Evolutionary conservation across 2,888 invertebrate species (phyloP).

Genomic region (Ligdia adustata): DNA sequence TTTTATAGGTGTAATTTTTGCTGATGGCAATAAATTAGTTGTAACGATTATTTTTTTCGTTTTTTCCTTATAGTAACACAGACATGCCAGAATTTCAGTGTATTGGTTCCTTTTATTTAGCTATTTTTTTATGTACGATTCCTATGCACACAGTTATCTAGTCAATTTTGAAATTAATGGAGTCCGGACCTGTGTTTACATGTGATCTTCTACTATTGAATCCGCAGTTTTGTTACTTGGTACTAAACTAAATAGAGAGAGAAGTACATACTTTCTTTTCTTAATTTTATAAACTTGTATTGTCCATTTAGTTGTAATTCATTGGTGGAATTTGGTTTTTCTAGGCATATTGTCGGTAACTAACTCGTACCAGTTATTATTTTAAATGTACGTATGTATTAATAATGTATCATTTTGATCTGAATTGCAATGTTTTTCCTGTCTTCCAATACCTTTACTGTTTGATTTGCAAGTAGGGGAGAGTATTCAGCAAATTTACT

Average conservation of each 20-base stretch:
- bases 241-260: slow-evolving; percentile 48
- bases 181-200: slow-evolving; percentile 68
- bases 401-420: slow-evolving; percentile 67
- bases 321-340: slow-evolving; percentile 72
- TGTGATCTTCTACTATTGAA: slow-evolving; percentile 58
- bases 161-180: slow-evolving; percentile 83
- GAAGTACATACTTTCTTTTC: no score
- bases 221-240: slow-evolving; percentile 65
- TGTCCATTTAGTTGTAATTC: slow-evolving; percentile 76
- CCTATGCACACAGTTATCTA: slow-evolving; percentile 83
- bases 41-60: slow-evolving; percentile 60
- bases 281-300: slow-evolving; percentile 57
- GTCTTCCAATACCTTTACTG: slow-evolving; percentile 76
- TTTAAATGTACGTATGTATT: slow-evolving; percentile 44
- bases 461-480: slow-evolving; percentile 49
- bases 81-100: slow-evolving; percentile 76
- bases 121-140: slow-evolving; percentile 77
- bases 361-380: slow-evolving; percentile 49
- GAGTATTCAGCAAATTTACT: slow-evolving; percentile 47
- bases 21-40: slow-evolving; percentile 74
- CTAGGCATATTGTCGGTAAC: slow-evolving; percentile 62
- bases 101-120: slow-evolving; percentile 82
- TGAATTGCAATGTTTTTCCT: slow-evolving; percentile 78
- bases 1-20: slow-evolving; percentile 69
- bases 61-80: slow-evolving; percentile 53